A percentile compares a stretch with the other conserved stretches of the same genome.
Conservation (phyloP, 2,113 vertebrate species). For the Turnix velox region DNA sequence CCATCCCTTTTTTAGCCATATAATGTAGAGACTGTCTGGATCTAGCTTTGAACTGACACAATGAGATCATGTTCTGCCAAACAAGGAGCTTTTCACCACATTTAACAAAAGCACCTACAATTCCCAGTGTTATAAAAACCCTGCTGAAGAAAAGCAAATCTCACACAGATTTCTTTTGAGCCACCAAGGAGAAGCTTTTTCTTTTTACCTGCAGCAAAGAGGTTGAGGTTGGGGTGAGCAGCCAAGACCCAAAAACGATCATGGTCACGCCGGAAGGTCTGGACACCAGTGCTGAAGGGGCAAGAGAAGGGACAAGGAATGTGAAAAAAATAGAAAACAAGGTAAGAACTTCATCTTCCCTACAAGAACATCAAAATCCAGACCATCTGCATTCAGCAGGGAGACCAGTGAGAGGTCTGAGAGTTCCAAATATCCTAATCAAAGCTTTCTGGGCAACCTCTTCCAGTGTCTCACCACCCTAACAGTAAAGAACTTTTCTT, state of each 20-base stretch:
- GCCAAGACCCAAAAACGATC: conserved; percentile 97
- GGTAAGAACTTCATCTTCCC: background rate
- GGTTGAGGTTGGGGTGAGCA: conserved; percentile 96
- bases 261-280: conserved; percentile 94
- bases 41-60: background rate
- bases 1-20: background rate
- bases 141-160: background rate
- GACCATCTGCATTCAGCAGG: background rate
- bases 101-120: background rate
- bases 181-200: background rate
- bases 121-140: background rate
- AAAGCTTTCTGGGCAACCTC: background rate
- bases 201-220: conserved; percentile 90
- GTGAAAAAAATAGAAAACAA: background rate
- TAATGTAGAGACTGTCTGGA: background rate
- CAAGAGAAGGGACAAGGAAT: background rate
- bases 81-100: background rate
- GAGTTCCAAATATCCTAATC: background rate
- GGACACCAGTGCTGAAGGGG: conserved; percentile 84
- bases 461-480: no score
- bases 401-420: background rate
- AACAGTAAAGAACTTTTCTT: no score
- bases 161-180: background rate
- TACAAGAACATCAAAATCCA: background rate
- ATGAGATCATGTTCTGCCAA: background rate